Evolutionary conservation across 2,888 invertebrate genomes (phyloP).

Genomic region (Lamellibrachia columna): DNA sequence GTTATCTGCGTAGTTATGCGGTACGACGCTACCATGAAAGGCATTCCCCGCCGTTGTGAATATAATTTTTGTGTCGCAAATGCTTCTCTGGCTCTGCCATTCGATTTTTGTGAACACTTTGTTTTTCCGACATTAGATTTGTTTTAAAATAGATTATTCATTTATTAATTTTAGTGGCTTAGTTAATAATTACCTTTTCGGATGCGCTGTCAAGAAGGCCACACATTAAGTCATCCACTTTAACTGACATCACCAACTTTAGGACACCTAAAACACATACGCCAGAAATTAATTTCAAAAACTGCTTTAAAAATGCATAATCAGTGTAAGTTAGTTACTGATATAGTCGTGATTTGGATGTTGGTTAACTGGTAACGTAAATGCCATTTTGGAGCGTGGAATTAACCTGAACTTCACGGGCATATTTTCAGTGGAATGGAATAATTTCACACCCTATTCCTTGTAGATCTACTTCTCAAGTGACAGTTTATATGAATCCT

Average conservation of each 20-base stretch:
- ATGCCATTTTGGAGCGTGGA: background rate
- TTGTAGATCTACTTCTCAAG: background rate
- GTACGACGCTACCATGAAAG: no score
- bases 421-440: background rate
- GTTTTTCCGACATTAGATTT: no score
- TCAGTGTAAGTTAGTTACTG: background rate
- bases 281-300: no score
- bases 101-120: no score
- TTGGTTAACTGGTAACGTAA: background rate
- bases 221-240: slow-evolving; percentile 1
- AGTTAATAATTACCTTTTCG: background rate
- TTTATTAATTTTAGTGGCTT: background rate
- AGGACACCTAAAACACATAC: background rate
- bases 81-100: no score
- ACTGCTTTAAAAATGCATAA: background rate
- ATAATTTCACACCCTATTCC: background rate
- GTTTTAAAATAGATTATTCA: no score
- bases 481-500: background rate
- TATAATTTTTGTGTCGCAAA: no score
- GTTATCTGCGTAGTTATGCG: no score
- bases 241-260: background rate
- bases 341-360: background rate
- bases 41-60: no score
- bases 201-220: background rate
- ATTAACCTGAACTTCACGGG: background rate